phyloP scores from a whole-genome alignment of 1,140 invertebrate species.

The Holcopasites calliopsidis region DNA sequence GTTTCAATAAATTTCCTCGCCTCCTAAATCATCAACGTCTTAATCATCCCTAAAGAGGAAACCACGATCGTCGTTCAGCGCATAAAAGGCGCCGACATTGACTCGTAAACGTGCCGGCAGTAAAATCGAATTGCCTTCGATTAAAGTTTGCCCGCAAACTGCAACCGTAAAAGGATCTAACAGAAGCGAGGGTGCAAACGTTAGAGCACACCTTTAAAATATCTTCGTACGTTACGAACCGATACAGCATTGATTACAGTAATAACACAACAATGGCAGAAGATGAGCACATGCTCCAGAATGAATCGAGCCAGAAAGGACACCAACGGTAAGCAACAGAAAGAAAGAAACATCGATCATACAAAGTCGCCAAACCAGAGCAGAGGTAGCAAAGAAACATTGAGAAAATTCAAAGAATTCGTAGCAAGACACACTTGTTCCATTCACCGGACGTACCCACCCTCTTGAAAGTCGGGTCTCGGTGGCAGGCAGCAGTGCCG shows the following conservation, averaged over 20 bases:
- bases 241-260: no score
- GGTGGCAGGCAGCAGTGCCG: constrained; percentile 82
- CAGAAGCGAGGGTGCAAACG: background rate
- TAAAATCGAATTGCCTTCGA: constrained; percentile 32
- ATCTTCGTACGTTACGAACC: no score
- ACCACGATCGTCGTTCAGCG: background rate
- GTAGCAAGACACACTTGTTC: background rate
- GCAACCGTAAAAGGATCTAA: background rate
- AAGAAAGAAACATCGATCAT: no score
- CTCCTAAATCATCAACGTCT: constrained; percentile 28
- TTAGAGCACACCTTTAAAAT: no score
- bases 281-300: no score
- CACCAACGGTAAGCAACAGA: no score
- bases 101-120: background rate
- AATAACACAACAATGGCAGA: no score
- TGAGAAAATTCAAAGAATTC: background rate
- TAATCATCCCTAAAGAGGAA: constrained; percentile 38
- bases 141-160: background rate
- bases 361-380: no score
- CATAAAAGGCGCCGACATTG: constrained; percentile 27
- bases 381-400: no score
- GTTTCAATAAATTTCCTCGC: constrained; percentile 26
- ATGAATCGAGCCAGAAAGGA: no score
- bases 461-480: constrained; percentile 72
- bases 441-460: constrained; percentile 71